Evolutionary conservation across 2,797 vertebrate species (phyloP).

Genomic region (Semaprochilodus insignis): DNA sequence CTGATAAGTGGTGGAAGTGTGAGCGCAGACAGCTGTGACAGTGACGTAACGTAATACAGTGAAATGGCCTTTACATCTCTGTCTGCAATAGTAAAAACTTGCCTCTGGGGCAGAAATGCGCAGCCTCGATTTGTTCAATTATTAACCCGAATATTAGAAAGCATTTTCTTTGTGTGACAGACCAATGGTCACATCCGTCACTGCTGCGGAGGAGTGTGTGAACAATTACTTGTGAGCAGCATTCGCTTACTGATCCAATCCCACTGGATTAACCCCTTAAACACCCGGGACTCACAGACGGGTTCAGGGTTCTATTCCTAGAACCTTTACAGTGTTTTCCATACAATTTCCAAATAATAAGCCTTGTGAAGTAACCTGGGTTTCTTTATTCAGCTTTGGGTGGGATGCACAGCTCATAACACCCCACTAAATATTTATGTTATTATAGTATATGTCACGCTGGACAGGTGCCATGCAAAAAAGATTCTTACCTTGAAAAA

Average conservation of each 20-base stretch:
- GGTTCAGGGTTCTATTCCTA: not conserved
- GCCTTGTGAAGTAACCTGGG: no score
- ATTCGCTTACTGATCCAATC: constrained; percentile 9
- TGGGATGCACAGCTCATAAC: no score
- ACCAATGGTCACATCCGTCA: constrained; percentile 64
- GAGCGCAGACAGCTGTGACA: constrained; percentile 62
- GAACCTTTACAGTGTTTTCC: no score
- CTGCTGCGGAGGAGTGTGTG: constrained; percentile 17
- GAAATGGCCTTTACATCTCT: constrained; percentile 64
- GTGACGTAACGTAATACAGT: constrained; percentile 46
- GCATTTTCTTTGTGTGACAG: constrained; percentile 71
- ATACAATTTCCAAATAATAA: no score
- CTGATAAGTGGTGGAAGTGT: constrained; percentile 56
- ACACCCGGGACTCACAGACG: not conserved
- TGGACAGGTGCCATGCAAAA: no score
- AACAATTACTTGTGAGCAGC: constrained; percentile 20
- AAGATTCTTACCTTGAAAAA: no score
- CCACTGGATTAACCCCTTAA: not conserved
- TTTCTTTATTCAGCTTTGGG: no score
- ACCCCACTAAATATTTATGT: no score
- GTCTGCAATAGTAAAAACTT: constrained; percentile 60
- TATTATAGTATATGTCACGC: no score
- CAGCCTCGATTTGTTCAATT: constrained; percentile 70
- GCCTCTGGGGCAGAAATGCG: not conserved
- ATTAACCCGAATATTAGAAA: constrained; percentile 80